Evolutionary conservation across 1,140 invertebrate genomes (phyloP), one percentile per base, ranked within the genome.

Genomic region (Ridgeia piscesae): DNA sequence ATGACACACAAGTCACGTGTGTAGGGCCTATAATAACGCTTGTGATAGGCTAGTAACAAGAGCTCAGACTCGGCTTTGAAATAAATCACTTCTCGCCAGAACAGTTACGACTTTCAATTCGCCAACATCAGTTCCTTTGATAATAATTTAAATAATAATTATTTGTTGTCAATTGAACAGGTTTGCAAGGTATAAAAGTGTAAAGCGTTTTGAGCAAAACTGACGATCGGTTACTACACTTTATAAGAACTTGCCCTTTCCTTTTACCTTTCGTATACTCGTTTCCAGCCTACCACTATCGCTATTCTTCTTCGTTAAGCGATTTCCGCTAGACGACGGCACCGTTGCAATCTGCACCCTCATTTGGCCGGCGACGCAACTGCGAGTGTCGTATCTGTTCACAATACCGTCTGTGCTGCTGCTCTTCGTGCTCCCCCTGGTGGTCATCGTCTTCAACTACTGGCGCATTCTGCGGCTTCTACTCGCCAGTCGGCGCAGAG

Each of bases 351-450:
- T 90, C 35, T 90, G 89, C 35, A 90, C 89, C 17, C 35, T 90
- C 34, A 35, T 90, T 33, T 90, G 89, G 89, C 89, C 89, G 11
- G 35, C 33, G 33, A 35, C 35, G 34, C 34, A 33, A 90, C 35
- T 90, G 34, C 33, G 89, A 31, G 89, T 90, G 89, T 90, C 89
- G 14, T 34, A 34, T 34, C 34, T 90, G 33, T 90, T 90, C 89
- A 35, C 89, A 14, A 35, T 90, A 35, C 89, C 89, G n/a, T 90
- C 89, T 11, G 89, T 90, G 89, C 89, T 90, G 21, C 17, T 90
- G n/a, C 17, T 90, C 4, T 90, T 90, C 31, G 14, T 90, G 21
- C 33, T 90, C 21, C 89, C 89, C 89, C 89, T 90, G 11, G 89
- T 90, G 6, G 89, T 90, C 0, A 90, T 90, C 0, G 33, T 35